Evolutionary conservation across 2,797 vertebrate genomes (phyloP).

Genomic region (Heteromormyrus szaboi): DNA sequence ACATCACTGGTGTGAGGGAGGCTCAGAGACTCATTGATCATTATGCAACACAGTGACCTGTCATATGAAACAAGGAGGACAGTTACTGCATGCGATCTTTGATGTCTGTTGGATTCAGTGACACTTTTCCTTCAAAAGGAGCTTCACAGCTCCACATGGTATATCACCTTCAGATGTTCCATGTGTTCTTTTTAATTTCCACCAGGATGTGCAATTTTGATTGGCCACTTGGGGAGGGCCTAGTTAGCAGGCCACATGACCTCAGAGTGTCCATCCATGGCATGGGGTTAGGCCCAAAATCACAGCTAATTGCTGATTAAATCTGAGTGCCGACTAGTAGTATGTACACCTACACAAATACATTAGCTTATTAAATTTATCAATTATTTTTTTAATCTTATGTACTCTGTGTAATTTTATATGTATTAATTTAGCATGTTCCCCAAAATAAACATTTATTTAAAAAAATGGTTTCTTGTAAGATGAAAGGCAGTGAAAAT

Average conservation of each 20-base stretch:
- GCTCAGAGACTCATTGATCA: constrained; percentile 43
- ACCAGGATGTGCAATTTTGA: not conserved
- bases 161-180: not conserved
- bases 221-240: not conserved
- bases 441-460: not conserved
- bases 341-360: not conserved
- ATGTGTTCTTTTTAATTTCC: not conserved
- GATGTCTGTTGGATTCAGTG: not conserved
- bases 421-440: not conserved
- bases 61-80: not conserved
- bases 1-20: constrained; percentile 45
- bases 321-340: not conserved
- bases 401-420: not conserved
- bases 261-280: not conserved
- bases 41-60: constrained; percentile 21
- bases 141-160: not conserved
- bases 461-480: not conserved
- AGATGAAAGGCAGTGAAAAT: not conserved
- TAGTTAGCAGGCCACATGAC: not conserved
- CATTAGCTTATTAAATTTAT: not conserved
- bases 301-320: not conserved
- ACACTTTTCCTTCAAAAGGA: not conserved
- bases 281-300: not conserved
- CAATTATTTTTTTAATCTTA: not conserved
- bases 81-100: not conserved